Percentiles rank a stretch among this genome's conserved stretches.
These are phyloP conservation scores for Tamandua tetradactyla DNA, from an alignment of 2,797 vertebrate genomes.

Conservation along the genomic window DNA sequence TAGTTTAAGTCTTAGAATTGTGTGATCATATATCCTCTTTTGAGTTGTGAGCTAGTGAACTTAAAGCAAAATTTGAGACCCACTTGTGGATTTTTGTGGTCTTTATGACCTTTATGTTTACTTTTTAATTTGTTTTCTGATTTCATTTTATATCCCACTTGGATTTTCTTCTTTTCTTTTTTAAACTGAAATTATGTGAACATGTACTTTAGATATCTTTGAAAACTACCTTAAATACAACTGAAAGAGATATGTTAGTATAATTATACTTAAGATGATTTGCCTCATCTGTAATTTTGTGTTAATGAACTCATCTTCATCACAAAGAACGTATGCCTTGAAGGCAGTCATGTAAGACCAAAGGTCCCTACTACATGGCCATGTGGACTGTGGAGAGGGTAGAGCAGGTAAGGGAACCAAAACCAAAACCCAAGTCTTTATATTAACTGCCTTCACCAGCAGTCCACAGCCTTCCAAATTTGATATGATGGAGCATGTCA, in stretches of 20 bases:
- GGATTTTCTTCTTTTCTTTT: background rate
- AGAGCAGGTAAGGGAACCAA: background rate
- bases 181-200: background rate
- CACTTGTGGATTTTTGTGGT: background rate
- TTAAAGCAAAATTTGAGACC: background rate
- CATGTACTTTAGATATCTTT: background rate
- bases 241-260: background rate
- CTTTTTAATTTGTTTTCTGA: background rate
- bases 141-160: background rate
- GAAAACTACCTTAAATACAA: background rate
- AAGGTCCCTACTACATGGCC: fast-evolving
- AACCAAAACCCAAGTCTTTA: background rate
- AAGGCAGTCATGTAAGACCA: background rate
- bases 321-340: background rate
- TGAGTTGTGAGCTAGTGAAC: background rate
- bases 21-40: background rate
- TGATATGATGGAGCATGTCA: background rate
- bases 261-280: background rate
- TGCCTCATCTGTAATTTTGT: background rate
- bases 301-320: background rate
- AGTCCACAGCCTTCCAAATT: background rate
- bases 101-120: background rate
- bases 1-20: background rate
- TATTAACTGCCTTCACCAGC: background rate
- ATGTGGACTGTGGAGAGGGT: background rate